Base-by-base conservation (phyloP, 2,113 vertebrate species). In the Accipiter cooperii region DNA sequence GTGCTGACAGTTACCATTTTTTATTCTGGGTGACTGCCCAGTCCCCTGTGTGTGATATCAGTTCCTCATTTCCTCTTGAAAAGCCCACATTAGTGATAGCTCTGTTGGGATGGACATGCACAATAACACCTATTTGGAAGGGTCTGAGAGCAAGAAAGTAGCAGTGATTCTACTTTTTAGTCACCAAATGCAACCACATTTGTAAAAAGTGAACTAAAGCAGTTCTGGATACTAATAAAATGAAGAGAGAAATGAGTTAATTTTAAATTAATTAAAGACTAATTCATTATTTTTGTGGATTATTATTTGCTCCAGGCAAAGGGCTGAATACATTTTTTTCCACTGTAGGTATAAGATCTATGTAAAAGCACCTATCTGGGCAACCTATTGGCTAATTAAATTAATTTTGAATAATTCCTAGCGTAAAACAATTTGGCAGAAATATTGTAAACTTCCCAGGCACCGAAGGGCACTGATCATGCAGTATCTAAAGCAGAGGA, bases 221-320 rank as follows among this genome's bases (percentile, higher is more conserved):
- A 46, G 28, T 86, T 95, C 46, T 33, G 70, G 55, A 58, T 63
- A 46, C 34, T 46, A 55, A 58, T 47, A 40, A 94, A 92, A 79
- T 69, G 9, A 78, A 73, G 40, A 58, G 38, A 40, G 12, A 85
- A 90, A 76, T 47, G 0, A 40, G 19, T 40, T 76, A 2, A 33
- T 24, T 79, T 85, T 85, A 46, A 55, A 71, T 85, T 22, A 89
- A 70, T 60, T 75, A 60, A 78, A 60, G 46, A 24, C 44, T 22
- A 79, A 54, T 8, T 57, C 2, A 31, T 73, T 80, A 7, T 81
- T 87, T 87, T 44, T 65, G 44, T 81, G 42, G 3, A 3, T 57
- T 83, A 26, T 76, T 88, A 63, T 47, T 93, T 90, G 46, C 17
- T 86, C 38, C 44, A 75, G 51, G 29, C 38, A 78, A 92, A 88